Percentiles rank a stretch among this genome's conserved stretches.
Evolutionary conservation across 2,113 vertebrate genomes (phyloP).

Genomic region (Neotoma lepida): DNA sequence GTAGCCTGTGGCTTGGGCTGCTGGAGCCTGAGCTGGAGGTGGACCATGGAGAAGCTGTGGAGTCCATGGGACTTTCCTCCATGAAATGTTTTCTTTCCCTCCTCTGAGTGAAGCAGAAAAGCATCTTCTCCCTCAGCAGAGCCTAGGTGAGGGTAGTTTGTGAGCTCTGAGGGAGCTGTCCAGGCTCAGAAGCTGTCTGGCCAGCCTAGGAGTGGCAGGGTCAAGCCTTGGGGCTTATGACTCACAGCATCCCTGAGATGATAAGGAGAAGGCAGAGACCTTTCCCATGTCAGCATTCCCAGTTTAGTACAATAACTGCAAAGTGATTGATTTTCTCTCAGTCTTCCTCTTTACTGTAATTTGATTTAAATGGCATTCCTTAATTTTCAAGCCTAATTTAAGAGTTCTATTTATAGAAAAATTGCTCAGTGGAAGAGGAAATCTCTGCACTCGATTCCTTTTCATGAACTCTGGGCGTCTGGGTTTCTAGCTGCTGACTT

Average conservation of each 20-base stretch:
- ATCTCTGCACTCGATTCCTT: background rate
- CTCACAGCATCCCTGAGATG: background rate
- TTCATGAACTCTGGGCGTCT: background rate
- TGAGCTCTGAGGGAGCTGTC: background rate
- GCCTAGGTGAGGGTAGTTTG: background rate
- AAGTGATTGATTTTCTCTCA: constrained; percentile 57
- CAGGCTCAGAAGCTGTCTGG: background rate
- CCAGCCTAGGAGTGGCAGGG: background rate
- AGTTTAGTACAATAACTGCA: background rate
- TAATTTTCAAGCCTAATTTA: constrained; percentile 62
- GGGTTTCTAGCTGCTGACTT: background rate
- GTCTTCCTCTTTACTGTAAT: constrained; percentile 53
- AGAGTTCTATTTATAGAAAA: constrained; percentile 46
- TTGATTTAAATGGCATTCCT: constrained; percentile 68
- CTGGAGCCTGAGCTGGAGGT: background rate
- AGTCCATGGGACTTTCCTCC: background rate
- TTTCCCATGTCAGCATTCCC: background rate
- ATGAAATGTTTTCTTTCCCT: background rate
- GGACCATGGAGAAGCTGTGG: background rate
- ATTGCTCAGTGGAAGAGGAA: constrained; percentile 20
- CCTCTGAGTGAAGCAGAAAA: background rate
- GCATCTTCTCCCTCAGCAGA: background rate
- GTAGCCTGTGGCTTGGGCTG: background rate
- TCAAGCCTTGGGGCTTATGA: background rate
- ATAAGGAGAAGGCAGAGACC: background rate